Percentiles rank a stretch among this genome's conserved stretches.
Evolutionary conservation across 2,113 vertebrate genomes (phyloP).

Genomic region (Otus sunia): DNA sequence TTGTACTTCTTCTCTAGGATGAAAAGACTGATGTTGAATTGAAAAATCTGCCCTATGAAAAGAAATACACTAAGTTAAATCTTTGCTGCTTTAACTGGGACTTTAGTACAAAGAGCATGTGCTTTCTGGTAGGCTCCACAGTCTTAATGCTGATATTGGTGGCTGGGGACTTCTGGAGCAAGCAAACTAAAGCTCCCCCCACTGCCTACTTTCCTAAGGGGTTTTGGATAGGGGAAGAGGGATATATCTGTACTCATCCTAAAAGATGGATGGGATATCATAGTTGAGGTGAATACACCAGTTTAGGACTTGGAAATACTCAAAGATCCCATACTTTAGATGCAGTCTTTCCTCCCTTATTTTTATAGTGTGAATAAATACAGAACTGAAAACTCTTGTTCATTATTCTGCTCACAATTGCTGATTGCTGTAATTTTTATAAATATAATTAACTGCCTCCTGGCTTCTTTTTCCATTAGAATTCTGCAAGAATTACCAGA

Average conservation of each 20-base stretch:
- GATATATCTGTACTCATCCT: neutral
- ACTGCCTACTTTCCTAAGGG: neutral
- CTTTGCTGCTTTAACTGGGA: neutral
- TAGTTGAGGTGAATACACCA: neutral
- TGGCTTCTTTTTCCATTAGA: neutral
- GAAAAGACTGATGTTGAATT: neutral
- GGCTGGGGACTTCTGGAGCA: neutral
- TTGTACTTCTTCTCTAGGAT: neutral
- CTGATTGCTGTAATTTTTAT: neutral
- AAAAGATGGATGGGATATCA: neutral
- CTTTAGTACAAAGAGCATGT: neutral
- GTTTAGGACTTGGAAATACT: neutral
- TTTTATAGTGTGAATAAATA: neutral
- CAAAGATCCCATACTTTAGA: neutral
- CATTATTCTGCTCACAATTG: neutral
- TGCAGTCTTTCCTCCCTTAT: neutral
- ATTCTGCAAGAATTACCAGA: neutral
- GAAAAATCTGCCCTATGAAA: neutral
- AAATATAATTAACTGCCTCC: neutral
- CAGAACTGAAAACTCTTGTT: slow-evolving; percentile 2
- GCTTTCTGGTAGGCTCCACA: neutral
- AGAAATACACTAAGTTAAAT: neutral
- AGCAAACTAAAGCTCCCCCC: neutral
- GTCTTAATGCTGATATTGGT: neutral
- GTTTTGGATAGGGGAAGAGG: neutral